Conservation (phyloP, 2,888 invertebrate genomes). For the Agonopterix arenella region DNA sequence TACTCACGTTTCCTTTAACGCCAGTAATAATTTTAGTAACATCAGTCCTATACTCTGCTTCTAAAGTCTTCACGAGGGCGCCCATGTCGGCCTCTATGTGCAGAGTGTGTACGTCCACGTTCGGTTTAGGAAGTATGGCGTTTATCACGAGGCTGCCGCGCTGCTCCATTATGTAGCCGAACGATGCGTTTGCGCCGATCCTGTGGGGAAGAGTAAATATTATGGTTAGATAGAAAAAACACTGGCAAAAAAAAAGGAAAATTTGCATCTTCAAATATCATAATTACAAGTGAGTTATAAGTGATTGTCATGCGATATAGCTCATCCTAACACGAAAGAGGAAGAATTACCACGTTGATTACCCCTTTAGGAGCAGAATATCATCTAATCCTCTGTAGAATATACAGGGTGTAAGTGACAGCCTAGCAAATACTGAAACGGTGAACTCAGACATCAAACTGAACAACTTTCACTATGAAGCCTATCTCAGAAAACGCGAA, state of each 20-base stretch:
- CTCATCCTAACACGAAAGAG: no score
- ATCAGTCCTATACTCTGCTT: constrained; percentile 74
- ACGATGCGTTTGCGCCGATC: constrained; percentile 76
- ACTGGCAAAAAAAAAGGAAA: not conserved
- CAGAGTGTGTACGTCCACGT: constrained; percentile 79
- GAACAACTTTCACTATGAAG: no score
- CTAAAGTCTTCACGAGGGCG: constrained; percentile 44
- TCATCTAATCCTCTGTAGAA: no score
- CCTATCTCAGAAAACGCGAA: no score
- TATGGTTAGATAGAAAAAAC: not conserved
- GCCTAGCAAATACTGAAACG: no score
- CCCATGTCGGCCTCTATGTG: constrained; percentile 65
- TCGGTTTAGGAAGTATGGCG: constrained; percentile 79
- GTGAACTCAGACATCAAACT: no score
- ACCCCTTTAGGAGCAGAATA: no score
- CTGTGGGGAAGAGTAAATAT: constrained; percentile 23
- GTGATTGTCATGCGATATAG: no score
- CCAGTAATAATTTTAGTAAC: constrained; percentile 73
- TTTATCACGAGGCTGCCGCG: constrained; percentile 74
- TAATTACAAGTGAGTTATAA: no score
- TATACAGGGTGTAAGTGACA: no score
- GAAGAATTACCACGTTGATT: no score
- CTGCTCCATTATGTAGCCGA: constrained; percentile 63
- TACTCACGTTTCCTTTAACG: constrained; percentile 74
- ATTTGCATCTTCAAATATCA: not conserved